Conservation (phyloP, 2,888 invertebrate species). For the Smittia aterrima region DNA sequence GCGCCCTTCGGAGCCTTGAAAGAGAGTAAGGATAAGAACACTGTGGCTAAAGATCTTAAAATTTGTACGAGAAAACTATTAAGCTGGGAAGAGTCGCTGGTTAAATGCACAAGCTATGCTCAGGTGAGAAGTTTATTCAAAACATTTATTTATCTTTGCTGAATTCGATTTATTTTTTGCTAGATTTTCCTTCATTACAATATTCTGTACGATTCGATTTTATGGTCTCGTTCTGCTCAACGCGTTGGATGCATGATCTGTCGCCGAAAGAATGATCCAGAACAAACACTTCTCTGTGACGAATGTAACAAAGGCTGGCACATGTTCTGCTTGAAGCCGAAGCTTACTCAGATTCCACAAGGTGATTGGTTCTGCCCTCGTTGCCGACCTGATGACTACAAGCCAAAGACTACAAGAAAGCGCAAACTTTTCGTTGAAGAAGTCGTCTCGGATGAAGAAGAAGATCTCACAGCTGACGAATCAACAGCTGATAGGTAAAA, state of each 20-base stretch:
- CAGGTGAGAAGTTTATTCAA: no score
- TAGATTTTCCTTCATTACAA: conserved; percentile 75
- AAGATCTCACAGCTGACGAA: conserved; percentile 45
- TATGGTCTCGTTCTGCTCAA: conserved; percentile 81
- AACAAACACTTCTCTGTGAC: conserved; percentile 92
- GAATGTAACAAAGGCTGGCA: conserved; percentile 93
- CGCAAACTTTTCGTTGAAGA: conserved; percentile 35
- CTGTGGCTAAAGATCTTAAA: conserved; percentile 52
- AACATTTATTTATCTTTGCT: neutral
- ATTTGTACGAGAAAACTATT: conserved; percentile 55
- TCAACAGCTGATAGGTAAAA: conserved; percentile 42
- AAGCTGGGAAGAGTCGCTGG: conserved; percentile 83
- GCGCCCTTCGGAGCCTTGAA: conserved; percentile 70
- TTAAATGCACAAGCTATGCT: conserved; percentile 77
- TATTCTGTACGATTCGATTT: conserved; percentile 78
- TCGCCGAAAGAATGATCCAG: conserved; percentile 78
- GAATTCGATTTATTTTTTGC: neutral
- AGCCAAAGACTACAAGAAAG: conserved; percentile 10
- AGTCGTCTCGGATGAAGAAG: conserved; percentile 42
- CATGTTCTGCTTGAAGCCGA: conserved; percentile 91
- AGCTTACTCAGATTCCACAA: conserved; percentile 77
- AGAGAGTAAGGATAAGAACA: conserved; percentile 58
- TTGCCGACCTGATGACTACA: conserved; percentile 62
- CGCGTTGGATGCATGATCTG: conserved; percentile 87
- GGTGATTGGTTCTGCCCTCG: conserved; percentile 91